Evolutionary conservation across 2,888 invertebrate genomes (phyloP).

Genomic region (Trissolcus brochymenae): DNA sequence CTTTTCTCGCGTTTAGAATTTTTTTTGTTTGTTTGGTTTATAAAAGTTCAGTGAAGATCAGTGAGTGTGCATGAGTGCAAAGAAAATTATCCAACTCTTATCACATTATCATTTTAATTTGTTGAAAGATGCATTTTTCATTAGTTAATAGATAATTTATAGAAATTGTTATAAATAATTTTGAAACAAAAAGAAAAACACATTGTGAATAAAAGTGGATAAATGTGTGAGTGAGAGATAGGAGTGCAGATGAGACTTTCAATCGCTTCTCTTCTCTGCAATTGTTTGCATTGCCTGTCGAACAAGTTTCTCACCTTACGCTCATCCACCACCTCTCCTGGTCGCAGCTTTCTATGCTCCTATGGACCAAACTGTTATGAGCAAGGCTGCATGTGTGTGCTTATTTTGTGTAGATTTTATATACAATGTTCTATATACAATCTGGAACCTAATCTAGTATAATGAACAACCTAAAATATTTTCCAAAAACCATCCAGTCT

Average conservation of each 20-base stretch:
- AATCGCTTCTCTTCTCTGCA: conserved; percentile 52
- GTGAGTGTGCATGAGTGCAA: conserved; percentile 51
- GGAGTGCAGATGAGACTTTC: conserved; percentile 67
- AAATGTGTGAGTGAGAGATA: conserved; percentile 62
- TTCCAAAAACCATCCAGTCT: conserved; percentile 32
- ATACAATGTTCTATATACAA: conserved; percentile 44
- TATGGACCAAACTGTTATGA: conserved; percentile 78
- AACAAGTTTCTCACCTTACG: conserved; percentile 84
- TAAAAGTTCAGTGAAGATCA: conserved; percentile 30
- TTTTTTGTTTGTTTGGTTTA: conserved; percentile 18
- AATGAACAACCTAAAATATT: conserved; percentile 47
- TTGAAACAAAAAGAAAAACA: not conserved
- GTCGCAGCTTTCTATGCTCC: conserved; percentile 94
- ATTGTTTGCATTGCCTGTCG: conserved; percentile 51
- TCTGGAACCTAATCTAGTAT: conserved; percentile 45
- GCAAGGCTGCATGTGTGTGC: conserved; percentile 61
- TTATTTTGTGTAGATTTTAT: conserved; percentile 54
- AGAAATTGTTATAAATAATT: too few species aligned
- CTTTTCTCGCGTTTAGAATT: conserved; percentile 25
- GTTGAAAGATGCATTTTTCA: not conserved
- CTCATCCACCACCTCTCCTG: conserved; percentile 95
- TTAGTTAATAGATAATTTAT: not conserved
- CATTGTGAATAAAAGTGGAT: conserved; percentile 27
- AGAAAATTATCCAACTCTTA: conserved; percentile 2
- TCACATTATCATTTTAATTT: not conserved